Base-by-base conservation (phyloP, 2,888 invertebrate genomes). In the Ornithoptera priamus region DNA sequence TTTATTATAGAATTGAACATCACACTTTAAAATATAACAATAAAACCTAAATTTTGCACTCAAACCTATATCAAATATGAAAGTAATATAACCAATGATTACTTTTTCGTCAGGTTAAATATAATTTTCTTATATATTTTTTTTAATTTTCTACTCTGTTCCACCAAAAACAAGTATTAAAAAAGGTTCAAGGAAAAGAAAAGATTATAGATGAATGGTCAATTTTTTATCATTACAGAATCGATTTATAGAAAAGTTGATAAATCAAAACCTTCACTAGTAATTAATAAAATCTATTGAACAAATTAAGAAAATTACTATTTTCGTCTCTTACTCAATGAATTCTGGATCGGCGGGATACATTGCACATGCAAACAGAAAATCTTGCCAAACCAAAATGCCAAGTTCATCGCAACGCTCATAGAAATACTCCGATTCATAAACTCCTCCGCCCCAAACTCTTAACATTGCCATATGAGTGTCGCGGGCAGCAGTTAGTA, bases 361-460 rank as follows among this genome's bases (percentile, higher is more conserved):
- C 96, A 99, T 96, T 24, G 97, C 94, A 82, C 98, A 99, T 0
- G 99, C 99, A 85, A 99, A 99, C 95, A 99, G 97, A 82, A 99
- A 95, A 86, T 99, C 99, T 86, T 99, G 99, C 99, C 99, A 99
- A 68, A 99, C 95, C 79, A 99, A 93, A 62, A 99, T 96, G 1
- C 99, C 99, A 65, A 96, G 90, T 80, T 96, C 94, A 83, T 99
- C 99, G 68, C 98, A 97, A 53, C 95, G 84, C 73, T 95, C 93
- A 84, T 99, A 99, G 86, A 99, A 99, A 70, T 94, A 93, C 76
- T 99, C 97, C 0, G 96, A 95, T 83, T 99, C 99, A 80, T 99
- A 99, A 0, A 97, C 91, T 0, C 99, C 99, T n/a, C 99, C 99
- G 39, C 99, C 99, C 99, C 99, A 99, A 1, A 99, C 97, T n/a